Evolutionary conservation across 2,113 vertebrate genomes (phyloP), one percentile per base, ranked within the genome.

Genomic region (Myotis yumanensis): DNA sequence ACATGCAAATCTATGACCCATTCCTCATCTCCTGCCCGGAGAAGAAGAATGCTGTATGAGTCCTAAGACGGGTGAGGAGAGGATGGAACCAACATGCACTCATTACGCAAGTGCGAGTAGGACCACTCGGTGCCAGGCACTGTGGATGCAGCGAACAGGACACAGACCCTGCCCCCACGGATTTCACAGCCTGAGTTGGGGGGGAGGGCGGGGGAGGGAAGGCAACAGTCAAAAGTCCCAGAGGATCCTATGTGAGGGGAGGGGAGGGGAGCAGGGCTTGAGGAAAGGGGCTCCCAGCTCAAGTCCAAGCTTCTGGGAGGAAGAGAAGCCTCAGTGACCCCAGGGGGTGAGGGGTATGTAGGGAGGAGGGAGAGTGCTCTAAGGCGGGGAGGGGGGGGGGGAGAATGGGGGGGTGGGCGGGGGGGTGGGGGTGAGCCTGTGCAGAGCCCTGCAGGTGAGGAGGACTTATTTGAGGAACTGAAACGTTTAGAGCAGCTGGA

Each of bases 381-480:
- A 46, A 46, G 43, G 43, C 43, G 48, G 75, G 32, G 25, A 28
- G 4, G 4, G 54, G 8, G 20, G 16, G 51, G n/a, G n/a, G n/a
- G n/a, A n/a, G n/a, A n/a, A n/a, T n/a, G n/a, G n/a, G n/a, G n/a
- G n/a, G n/a, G n/a, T n/a, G 28, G 37, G 40, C 0, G 79, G 35
- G 52, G 10, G 48, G 25, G 25, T 23, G 4, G 4, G 54, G 8
- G 22, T 11, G 23, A 76, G 68, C 86, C 72, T n/a, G 11, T 1
- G 76, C 54, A n/a, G 64, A 76, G 90, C 57, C 15, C 59, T 79
- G 66, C 81, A 92, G 93, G 75, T 71, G 69, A 89, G n/a, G 25
- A 62, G 40, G 90, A 37, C 81, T 72, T 32, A 40, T 18, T 32
- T 43, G 89, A 87, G 87, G 89, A 96, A 94, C 43, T 9, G 89